Evolutionary conservation across 2,113 vertebrate species (phyloP), one percentile per base, ranked within the genome.

Genomic region (Pelmatolapia mariae): DNA sequence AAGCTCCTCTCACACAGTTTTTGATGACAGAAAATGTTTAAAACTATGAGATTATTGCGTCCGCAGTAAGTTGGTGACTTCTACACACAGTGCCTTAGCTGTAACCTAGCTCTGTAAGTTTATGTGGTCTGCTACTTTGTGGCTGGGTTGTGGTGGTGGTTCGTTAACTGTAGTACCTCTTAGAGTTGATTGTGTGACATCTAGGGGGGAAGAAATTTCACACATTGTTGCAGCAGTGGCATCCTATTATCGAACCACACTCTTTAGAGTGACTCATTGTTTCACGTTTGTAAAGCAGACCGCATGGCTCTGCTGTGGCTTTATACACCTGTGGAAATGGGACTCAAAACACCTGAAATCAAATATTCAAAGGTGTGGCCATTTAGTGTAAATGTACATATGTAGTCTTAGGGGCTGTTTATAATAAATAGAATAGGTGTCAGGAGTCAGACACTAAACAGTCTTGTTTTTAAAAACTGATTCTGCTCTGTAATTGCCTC

Each of bases 201-300:
- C 68, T 45, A 45, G 68, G 68, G 9, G 22, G n/a, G 5, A 0
- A 18, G 9, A 18, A 47, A 47, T 76, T 3, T 45, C 15, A 45
- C 40, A 76, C 68, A 0, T 76, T 76, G 68, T 19, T 1, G 68
- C 68, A 18, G 22, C 40, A 45, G 15, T 73, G 68, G 38, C 22
- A 45, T 73, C 22, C 22, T 11, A 0, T 73, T 73, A 47, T 45
- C 3, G 0, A 45, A 45, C 40, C 6, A 10, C 68, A 73, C 40
- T 45, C 22, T 73, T 73, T 73, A 73, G 40, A 45, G 24, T 29
- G 22, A 47, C 33, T 45, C 68, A 73, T 47, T 0, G 22, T 26
- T 73, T 26, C 40, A 47, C 4, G 4, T 47, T 47, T 76, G 61
- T 66, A 66, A 66, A 66, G 61, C 61, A 38, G 33, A n/a, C 33